Base-by-base conservation (phyloP, 2,888 invertebrate species). In the Chorisops tibialis region DNA sequence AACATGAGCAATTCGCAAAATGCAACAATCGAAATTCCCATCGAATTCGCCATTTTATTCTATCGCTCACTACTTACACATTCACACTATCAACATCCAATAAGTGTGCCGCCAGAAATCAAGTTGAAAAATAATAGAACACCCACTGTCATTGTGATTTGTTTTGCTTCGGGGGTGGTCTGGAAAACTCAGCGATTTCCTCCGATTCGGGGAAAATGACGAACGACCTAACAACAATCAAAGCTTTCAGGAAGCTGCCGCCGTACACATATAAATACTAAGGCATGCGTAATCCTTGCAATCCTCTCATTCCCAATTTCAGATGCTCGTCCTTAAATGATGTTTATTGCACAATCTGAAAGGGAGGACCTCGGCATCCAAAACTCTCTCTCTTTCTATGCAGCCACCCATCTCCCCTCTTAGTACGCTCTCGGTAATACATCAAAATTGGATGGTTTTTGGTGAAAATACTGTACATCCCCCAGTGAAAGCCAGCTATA, bases 131-230 rank as follows among this genome's bases (percentile, higher is more conserved):
- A 60, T 62, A 61, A 60, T 24, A 45, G 39, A 61, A 65, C 65
- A 62, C 62, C 65, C 65, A 62, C 60, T 56, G 52, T 54, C 62
- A 59, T 30, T 16, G 65, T 65, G 65, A 65, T 65, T 65, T 65
- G 62, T 62, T 65, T 65, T 58, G 59, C 58, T 41, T 11, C 60
- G 24, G 49, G 41, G 49, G 48, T 49, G 49, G 41, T 49, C 59
- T 45, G 19, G 56, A 56, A 54, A 56, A 35, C 30, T 45, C 18
- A 18, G 16, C 22, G 41, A 43, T 56, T 56, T 56, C 56, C 45
- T 43, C 45, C 30, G 9, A 43, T 30, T n/a, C n/a, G n/a, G n/a
- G n/a, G 56, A 43, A 56, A 56, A 56, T 56, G 56, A 56, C 56
- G 56, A 56, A 56, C 45, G 45, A 56, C 35, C n/a, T 43, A 11